Evolutionary conservation across 1,140 invertebrate genomes (phyloP).

Genomic region (Diabrotica undecimpunctata): DNA sequence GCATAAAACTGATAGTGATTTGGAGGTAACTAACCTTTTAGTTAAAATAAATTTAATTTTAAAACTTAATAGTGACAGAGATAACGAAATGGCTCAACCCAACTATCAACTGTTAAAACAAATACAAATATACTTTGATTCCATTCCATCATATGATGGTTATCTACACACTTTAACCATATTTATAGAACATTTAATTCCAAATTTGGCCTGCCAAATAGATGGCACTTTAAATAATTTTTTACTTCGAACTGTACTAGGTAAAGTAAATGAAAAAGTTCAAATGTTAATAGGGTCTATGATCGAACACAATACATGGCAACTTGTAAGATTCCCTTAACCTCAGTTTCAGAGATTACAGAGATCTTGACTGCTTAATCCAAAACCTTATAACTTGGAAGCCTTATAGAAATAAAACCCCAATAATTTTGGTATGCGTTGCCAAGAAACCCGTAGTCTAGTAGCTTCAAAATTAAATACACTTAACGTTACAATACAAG

Average conservation of each 20-base stretch:
- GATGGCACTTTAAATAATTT: conserved; percentile 20
- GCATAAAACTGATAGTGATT: too few relatives aligned
- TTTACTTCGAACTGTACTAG: conserved; percentile 22
- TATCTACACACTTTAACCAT: neutral
- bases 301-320: conserved; percentile 30
- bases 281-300: conserved; percentile 24
- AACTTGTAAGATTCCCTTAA: conserved; percentile 22
- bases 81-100: neutral
- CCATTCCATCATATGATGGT: conserved; percentile 22
- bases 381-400: conserved; percentile 29
- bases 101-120: conserved; percentile 21
- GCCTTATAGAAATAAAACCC: conserved; percentile 27
- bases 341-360: conserved; percentile 28
- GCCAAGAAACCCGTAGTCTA: conserved; percentile 26
- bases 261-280: conserved; percentile 14
- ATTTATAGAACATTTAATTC: neutral
- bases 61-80: too few relatives aligned
- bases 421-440: conserved; percentile 28
- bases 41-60: too few relatives aligned
- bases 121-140: conserved; percentile 24
- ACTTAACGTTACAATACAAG: neutral
- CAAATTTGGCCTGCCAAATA: conserved; percentile 10
- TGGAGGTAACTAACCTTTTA: too few relatives aligned
- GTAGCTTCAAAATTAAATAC: conserved; percentile 29
- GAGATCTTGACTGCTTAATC: conserved; percentile 29